Conservation (phyloP, 2,113 vertebrate species). For the Ctenodactylus gundi region DNA sequence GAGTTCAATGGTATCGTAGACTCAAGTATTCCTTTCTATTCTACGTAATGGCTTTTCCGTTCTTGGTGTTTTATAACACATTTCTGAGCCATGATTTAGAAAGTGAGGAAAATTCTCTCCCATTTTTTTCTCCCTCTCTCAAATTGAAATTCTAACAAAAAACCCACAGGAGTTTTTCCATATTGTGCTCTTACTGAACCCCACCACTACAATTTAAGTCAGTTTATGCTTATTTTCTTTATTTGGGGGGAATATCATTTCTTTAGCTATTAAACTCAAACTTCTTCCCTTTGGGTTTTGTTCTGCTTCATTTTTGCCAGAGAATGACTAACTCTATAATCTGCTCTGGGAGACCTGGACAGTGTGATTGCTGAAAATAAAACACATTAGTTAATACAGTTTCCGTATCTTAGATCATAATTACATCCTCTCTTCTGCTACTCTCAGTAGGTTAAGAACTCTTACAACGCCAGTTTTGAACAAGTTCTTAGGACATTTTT, state of each 20-base stretch:
- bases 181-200: background rate
- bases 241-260: background rate
- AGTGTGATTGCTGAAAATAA: conserved; percentile 37
- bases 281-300: conserved; percentile 20
- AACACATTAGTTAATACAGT: conserved; percentile 27
- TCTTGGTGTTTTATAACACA: conserved; percentile 67
- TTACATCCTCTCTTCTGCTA: background rate
- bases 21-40: conserved; percentile 79
- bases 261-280: background rate
- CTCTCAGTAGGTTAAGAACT: conserved; percentile 14
- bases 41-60: conserved; percentile 85
- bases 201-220: conserved; percentile 9
- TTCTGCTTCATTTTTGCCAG: background rate
- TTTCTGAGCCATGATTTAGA: conserved; percentile 60
- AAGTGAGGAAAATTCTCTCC: conserved; percentile 65
- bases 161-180: conserved; percentile 52
- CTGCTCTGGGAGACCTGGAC: background rate
- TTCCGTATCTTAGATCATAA: conserved; percentile 32
- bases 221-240: conserved; percentile 1
- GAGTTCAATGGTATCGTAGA: conserved; percentile 72
- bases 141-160: conserved; percentile 70
- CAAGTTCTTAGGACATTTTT: conserved; percentile 54
- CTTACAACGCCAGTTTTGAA: background rate
- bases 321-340: background rate
- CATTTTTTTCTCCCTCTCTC: background rate